Conservation (phyloP, 2,888 invertebrate genomes). For the Rhodophaea formosa region DNA sequence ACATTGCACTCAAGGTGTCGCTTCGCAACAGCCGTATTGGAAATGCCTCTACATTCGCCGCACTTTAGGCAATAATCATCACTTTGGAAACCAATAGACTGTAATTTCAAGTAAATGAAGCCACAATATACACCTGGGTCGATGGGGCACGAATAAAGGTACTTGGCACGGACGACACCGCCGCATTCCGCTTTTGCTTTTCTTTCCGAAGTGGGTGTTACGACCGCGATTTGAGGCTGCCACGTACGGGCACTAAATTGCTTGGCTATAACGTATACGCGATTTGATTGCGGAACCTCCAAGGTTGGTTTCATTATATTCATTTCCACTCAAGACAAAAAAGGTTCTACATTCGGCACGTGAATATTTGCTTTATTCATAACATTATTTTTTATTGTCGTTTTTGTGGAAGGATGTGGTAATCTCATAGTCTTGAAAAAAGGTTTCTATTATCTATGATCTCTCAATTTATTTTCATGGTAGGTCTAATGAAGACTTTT, state of each 20-base stretch:
- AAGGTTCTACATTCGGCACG: background rate
- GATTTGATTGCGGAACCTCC: background rate
- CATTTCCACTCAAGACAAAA: background rate
- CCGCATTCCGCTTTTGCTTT: conserved; percentile 4
- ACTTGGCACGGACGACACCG: conserved; percentile 17
- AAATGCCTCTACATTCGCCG: too few species aligned
- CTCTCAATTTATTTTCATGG: too few species aligned
- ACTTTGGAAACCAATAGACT: background rate
- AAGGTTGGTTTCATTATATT: conserved; percentile 11
- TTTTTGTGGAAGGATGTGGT: background rate
- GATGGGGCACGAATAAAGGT: conserved; percentile 12
- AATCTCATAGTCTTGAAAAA: too few species aligned
- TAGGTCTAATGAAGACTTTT: too few species aligned
- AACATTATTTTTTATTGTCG: background rate
- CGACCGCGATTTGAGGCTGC: background rate
- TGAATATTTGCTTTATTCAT: background rate
- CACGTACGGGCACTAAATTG: conserved; percentile 2
- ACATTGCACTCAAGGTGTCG: too few species aligned
- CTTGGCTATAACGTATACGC: background rate
- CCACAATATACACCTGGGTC: conserved; percentile 13
- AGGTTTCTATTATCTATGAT: too few species aligned
- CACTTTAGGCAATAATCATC: background rate
- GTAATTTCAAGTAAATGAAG: background rate
- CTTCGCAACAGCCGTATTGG: too few species aligned
- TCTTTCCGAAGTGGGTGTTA: conserved; percentile 3